Evolutionary conservation across 2,797 vertebrate species (phyloP).

Genomic region (Echeneis naucrates): DNA sequence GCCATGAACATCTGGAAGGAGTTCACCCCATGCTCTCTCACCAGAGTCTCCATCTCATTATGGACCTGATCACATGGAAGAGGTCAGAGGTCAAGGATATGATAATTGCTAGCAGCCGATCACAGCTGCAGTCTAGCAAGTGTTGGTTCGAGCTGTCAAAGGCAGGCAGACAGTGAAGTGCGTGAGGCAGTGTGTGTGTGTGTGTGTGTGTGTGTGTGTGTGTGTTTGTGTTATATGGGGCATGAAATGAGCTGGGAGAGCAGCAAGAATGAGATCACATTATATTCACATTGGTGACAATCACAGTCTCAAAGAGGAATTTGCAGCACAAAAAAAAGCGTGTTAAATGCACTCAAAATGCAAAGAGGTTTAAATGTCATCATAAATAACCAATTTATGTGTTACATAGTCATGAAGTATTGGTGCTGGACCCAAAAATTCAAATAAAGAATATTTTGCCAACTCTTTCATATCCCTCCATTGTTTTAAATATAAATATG

Average conservation of each 20-base stretch:
- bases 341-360: conserved; percentile 11
- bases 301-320: conserved; percentile 17
- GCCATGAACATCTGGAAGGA: conserved; percentile 85
- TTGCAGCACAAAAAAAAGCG: conserved; percentile 18
- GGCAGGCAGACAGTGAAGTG: neutral
- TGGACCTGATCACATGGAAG: conserved; percentile 85
- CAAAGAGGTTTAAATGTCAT: conserved; percentile 8
- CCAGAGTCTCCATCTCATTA: conserved; percentile 94
- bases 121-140: neutral
- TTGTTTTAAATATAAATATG: too few relatives aligned
- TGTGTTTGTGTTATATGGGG: conserved; percentile 55
- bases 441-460: conserved; percentile 8
- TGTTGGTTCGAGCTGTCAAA: neutral
- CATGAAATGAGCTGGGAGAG: conserved; percentile 68
- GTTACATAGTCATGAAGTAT: too few relatives aligned
- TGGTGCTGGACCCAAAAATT: neutral
- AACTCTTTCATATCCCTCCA: neutral
- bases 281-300: conserved; percentile 23
- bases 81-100: conserved; percentile 14
- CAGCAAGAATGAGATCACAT: conserved; percentile 48
- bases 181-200: conserved; percentile 1
- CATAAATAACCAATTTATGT: too few relatives aligned
- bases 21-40: conserved; percentile 90
- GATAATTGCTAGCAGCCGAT: neutral
- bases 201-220: conserved; percentile 19